A percentile compares a stretch with the other conserved stretches of the same genome.
Conservation (phyloP, 2,797 vertebrate genomes). For the Hydrocynus forskahlii region DNA sequence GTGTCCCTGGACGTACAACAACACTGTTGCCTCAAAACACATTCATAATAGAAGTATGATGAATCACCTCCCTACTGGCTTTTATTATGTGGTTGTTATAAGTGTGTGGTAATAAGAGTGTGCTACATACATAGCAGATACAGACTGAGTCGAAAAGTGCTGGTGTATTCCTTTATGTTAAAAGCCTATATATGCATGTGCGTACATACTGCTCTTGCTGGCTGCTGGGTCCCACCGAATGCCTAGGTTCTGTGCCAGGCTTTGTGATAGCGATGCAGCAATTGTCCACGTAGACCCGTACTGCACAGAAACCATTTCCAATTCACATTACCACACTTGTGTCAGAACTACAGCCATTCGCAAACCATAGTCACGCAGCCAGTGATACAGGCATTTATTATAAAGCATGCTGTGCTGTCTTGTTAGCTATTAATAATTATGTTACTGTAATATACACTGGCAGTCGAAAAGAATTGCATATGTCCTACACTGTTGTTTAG, state of each 20-base stretch:
- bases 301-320: conserved; percentile 70
- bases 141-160: not conserved
- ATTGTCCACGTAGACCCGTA: conserved; percentile 88
- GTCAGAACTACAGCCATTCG: not conserved
- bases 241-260: conserved; percentile 95
- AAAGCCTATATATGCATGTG: conserved; percentile 1
- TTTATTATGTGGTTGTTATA: not conserved
- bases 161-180: not conserved
- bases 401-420: not conserved
- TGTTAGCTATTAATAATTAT: not conserved
- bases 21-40: not conserved
- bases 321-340: not conserved
- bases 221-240: conserved; percentile 94
- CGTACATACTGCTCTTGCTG: conserved; percentile 86
- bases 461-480: not conserved
- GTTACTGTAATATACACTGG: not conserved
- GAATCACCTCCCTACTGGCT: too few relatives aligned
- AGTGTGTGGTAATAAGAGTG: not conserved
- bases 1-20: not conserved
- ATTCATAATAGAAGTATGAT: not conserved
- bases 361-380: not conserved
- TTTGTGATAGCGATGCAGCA: conserved; percentile 89
- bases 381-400: not conserved
- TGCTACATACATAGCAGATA: not conserved
- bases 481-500: not conserved